Evolutionary conservation across 2,797 vertebrate genomes (phyloP).

Genomic region (Jordanella pulchra): DNA sequence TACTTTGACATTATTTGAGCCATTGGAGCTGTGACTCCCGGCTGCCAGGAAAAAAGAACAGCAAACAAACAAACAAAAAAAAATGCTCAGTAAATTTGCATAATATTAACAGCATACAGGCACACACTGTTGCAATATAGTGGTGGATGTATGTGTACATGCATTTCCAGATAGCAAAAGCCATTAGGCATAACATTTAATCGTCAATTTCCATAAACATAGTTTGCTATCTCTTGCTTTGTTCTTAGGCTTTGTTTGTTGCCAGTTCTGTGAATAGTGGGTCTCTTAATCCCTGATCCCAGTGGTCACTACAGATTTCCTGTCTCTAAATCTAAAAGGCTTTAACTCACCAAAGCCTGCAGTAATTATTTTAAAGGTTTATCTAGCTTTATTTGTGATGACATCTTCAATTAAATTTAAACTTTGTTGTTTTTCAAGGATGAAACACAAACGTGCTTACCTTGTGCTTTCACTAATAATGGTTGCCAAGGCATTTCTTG

Average conservation of each 20-base stretch:
- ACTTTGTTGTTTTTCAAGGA: slow-evolving; percentile 17
- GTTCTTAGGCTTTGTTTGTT: slow-evolving; percentile 41
- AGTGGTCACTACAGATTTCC: slow-evolving; percentile 49
- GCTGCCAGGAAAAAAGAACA: slow-evolving; percentile 40
- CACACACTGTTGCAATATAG: not conserved
- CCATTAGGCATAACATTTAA: slow-evolving; percentile 15
- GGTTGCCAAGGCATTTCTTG: not conserved
- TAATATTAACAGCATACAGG: not conserved
- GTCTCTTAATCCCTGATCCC: slow-evolving; percentile 60
- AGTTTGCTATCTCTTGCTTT: slow-evolving; percentile 14
- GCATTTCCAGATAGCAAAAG: slow-evolving; percentile 27
- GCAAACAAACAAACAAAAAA: slow-evolving; percentile 16
- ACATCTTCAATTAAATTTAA: slow-evolving; percentile 55
- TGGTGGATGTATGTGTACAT: not conserved
- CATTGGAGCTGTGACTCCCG: slow-evolving; percentile 47
- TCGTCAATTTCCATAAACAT: slow-evolving; percentile 15
- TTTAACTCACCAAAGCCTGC: slow-evolving; percentile 52
- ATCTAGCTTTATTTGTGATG: slow-evolving; percentile 52
- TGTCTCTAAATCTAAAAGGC: slow-evolving; percentile 56
- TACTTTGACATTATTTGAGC: slow-evolving; percentile 62
- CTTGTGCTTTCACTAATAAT: slow-evolving; percentile 2
- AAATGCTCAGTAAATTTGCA: slow-evolving; percentile 26
- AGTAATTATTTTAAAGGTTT: slow-evolving; percentile 68
- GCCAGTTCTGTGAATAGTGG: slow-evolving; percentile 45
- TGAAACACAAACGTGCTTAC: slow-evolving; percentile 15